Conservation (phyloP, 2,113 vertebrate genomes). For the Siphamia tubifer region DNA sequence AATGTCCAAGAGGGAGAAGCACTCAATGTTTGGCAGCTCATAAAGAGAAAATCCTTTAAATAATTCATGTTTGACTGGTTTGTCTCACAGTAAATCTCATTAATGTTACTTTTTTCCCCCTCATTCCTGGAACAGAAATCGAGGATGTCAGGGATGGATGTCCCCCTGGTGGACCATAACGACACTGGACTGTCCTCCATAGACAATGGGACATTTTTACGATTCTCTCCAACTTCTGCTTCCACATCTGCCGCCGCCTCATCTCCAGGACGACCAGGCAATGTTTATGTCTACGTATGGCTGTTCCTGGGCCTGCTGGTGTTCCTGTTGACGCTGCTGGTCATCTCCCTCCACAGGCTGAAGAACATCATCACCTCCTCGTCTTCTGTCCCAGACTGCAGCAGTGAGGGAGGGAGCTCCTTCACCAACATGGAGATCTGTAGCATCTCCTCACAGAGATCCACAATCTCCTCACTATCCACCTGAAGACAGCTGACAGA, state of each 20-base stretch:
- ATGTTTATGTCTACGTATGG: conserved; percentile 92
- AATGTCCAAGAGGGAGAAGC: conserved; percentile 1
- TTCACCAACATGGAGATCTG: conserved; percentile 98
- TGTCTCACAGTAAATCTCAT: not conserved
- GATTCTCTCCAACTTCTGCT: conserved; percentile 86
- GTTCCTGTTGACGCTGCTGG: conserved; percentile 90
- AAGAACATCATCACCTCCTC: conserved; percentile 97
- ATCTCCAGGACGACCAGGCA: conserved; percentile 78
- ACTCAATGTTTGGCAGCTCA: conserved; percentile 3
- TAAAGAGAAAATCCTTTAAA: conserved; percentile 16
- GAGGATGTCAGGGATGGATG: conserved; percentile 74
- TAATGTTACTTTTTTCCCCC: not conserved
- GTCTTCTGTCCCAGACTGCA: conserved; percentile 89
- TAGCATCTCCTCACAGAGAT: conserved; percentile 91
- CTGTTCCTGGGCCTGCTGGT: conserved; percentile 94
- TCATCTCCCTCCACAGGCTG: conserved; percentile 94
- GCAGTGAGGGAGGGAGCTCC: conserved; percentile 91
- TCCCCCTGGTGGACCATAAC: conserved; percentile 60
- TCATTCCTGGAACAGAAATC: not conserved
- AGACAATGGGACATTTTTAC: conserved; percentile 88
- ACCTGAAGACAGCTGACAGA: conserved; percentile 73
- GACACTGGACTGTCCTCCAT: conserved; percentile 48
- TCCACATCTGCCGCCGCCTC: conserved; percentile 86
- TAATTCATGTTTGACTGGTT: not conserved
- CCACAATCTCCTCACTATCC: conserved; percentile 90